Conservation (phyloP, 2,113 vertebrate species). For the Chunga burmeisteri region DNA sequence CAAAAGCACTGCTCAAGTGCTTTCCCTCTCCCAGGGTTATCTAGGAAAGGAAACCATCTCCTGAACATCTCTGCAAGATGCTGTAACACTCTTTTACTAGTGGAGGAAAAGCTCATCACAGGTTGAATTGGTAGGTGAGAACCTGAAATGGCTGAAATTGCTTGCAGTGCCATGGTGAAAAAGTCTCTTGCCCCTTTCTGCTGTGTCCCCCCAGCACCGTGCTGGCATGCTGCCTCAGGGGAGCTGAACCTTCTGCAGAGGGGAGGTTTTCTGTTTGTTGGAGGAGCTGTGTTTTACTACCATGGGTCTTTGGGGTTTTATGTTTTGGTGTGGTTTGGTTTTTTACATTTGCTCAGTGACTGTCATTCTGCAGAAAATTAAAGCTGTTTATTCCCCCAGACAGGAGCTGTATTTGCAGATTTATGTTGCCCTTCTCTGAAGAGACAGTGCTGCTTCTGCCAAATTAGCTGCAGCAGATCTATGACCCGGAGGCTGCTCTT, state of each 20-base stretch:
- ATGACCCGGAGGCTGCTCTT: conserved; percentile 32
- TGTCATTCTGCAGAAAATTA: background rate
- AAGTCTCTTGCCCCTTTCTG: background rate
- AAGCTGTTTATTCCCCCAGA: background rate
- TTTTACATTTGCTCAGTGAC: background rate
- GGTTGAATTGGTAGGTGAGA: background rate
- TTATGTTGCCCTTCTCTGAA: conserved; percentile 21
- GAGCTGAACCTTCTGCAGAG: background rate
- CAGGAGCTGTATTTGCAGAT: conserved; percentile 13
- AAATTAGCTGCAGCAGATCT: conserved; percentile 35
- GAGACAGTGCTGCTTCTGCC: conserved; percentile 18
- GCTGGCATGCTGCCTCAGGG: background rate
- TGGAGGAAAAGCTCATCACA: background rate
- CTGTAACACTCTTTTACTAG: background rate
- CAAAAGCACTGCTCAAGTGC: background rate
- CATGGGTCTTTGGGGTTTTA: background rate
- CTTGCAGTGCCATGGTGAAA: background rate
- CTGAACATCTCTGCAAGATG: background rate
- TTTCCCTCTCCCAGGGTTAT: background rate
- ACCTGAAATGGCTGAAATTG: background rate
- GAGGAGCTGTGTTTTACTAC: background rate
- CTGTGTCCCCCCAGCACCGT: background rate
- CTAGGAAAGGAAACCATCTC: background rate
- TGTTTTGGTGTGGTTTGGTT: background rate
- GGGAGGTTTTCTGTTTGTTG: background rate